Evolutionary conservation across 2,113 vertebrate genomes (phyloP).

Genomic region (Climacteris rufus): DNA sequence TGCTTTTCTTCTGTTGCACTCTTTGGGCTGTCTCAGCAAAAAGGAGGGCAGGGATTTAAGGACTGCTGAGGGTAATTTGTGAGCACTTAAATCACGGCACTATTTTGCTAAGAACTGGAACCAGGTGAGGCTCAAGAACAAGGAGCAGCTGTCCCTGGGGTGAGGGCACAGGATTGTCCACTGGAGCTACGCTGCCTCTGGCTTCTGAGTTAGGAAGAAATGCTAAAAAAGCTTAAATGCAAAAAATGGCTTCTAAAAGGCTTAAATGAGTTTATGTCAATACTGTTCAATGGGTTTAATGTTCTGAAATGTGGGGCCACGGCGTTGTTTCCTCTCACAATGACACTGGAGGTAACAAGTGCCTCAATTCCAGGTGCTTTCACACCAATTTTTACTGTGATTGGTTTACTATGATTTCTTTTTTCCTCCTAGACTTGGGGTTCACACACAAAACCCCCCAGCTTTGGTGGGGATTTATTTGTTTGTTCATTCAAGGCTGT

Average conservation of each 20-base stretch:
- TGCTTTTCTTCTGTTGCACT: constrained; percentile 38
- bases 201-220: background rate
- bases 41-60: background rate
- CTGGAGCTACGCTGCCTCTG: fast-evolving
- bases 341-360: background rate
- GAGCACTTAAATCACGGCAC: background rate
- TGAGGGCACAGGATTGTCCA: background rate
- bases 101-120: background rate
- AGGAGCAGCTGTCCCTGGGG: background rate
- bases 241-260: background rate
- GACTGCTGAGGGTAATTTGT: background rate
- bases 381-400: background rate
- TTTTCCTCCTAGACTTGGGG: background rate
- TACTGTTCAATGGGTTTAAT: background rate
- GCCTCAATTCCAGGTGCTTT: background rate
- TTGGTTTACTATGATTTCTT: background rate
- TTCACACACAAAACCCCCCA: background rate
- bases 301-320: background rate
- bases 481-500: background rate
- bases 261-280: background rate
- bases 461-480: background rate
- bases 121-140: background rate
- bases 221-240: background rate
- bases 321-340: background rate
- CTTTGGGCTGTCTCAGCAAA: background rate